Evolutionary conservation across 1,140 invertebrate genomes (phyloP), one percentile per base, ranked within the genome.

Genomic region (Lethrus apterus): DNA sequence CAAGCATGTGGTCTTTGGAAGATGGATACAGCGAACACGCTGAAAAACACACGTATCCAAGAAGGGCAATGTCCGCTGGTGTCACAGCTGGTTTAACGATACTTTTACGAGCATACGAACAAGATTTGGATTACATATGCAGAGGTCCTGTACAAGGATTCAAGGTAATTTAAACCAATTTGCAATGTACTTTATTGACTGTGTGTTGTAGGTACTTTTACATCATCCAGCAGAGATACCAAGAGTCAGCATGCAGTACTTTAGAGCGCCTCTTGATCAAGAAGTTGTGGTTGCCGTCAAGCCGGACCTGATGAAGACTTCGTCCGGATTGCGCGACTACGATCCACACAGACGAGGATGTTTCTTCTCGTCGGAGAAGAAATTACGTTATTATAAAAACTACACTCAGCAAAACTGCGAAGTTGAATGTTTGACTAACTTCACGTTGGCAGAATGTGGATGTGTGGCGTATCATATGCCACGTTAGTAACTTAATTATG

Each of bases 331-430:
- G 13, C 63, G 64, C 44, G 57, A 66, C 40, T 78, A 78, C 50
- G 60, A 69, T 17, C 74, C 76, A 0, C 59, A 67, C 64, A 75
- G 66, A 48, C 76, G 62, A 48, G 70, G 76, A 46, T 80, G 78
- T 51, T 79, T 70, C 56, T 78, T 79, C 55, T 66, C 73, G 8
- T 56, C 66, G 7, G 78, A 80, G 54, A 54, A 72, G 10, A 60
- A 70, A 15, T 58, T 81, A 26, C 55, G 62, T 9, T 77, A 69
- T 58, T 85, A 77, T 56, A 74, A 77, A 57, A 76, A 80, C 3
- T 87, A 87, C 60, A 86, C 83, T 1, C 82, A 86, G 59, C 71
- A 75, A 23, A 87, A 86, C 58, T 89, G 85, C 55, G 72, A 83
- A 48, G 68, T 84, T 35, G 84, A 89, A 66, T 87, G 85, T 53